Percentiles rank a stretch among this genome's conserved stretches.
Evolutionary conservation across 2,797 vertebrate species (phyloP).

Genomic region (Cichlasoma orientale): DNA sequence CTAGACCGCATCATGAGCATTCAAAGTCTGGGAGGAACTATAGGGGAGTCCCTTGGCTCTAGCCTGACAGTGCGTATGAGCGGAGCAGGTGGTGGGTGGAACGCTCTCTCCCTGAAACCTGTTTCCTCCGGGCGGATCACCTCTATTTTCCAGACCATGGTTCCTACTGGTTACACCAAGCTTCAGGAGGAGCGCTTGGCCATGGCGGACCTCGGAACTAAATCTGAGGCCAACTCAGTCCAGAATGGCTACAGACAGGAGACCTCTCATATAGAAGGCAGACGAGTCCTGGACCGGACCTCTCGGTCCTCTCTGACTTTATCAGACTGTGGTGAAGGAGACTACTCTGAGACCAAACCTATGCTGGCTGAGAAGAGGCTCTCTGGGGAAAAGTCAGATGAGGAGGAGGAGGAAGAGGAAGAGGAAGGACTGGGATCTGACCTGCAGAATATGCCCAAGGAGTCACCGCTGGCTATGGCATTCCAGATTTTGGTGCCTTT

Average conservation of each 20-base stretch:
- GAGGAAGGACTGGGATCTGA: constrained; percentile 67
- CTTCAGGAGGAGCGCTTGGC: constrained; percentile 91
- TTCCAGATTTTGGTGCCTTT: constrained; percentile 95
- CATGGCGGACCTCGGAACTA: constrained; percentile 82
- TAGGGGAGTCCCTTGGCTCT: constrained; percentile 79
- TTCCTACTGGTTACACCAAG: constrained; percentile 90
- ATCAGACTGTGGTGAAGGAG: constrained; percentile 80
- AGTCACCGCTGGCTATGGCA: constrained; percentile 90
- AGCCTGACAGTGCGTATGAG: constrained; percentile 75
- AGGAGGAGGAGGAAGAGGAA: constrained; percentile 67
- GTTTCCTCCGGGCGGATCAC: constrained; percentile 84
- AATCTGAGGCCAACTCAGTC: constrained; percentile 78
- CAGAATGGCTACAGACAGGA: constrained; percentile 81
- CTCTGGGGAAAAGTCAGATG: constrained; percentile 80
- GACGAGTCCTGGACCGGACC: constrained; percentile 71
- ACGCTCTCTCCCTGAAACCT: constrained; percentile 80
- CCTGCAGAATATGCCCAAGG: constrained; percentile 86
- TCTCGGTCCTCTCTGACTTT: constrained; percentile 73
- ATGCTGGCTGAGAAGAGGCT: constrained; percentile 85
- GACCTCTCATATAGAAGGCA: constrained; percentile 53
- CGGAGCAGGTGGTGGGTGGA: constrained; percentile 82
- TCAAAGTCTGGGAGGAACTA: constrained; percentile 72
- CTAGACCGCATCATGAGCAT: constrained; percentile 75
- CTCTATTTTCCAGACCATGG: constrained; percentile 90
- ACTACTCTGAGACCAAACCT: constrained; percentile 84